Conservation (phyloP, 2,888 invertebrate genomes). For the Hoplodrina ambigua region DNA sequence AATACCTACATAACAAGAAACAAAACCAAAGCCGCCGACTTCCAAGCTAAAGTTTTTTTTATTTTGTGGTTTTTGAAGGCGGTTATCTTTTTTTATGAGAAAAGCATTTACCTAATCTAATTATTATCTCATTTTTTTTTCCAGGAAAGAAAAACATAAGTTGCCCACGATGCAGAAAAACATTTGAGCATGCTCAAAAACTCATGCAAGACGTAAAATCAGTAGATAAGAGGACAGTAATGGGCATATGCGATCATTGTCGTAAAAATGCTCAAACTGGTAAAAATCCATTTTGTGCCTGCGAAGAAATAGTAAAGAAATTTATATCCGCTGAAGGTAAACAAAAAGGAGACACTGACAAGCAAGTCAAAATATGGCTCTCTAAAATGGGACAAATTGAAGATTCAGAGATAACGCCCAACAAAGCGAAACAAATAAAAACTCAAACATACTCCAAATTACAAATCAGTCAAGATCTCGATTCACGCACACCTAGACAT, state of each 20-base stretch:
- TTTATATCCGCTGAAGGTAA: slow-evolving; percentile 69
- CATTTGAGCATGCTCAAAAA: slow-evolving; percentile 70
- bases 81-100: too few species aligned
- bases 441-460: slow-evolving; percentile 49
- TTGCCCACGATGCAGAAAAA: slow-evolving; percentile 77
- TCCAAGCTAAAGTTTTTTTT: too few species aligned
- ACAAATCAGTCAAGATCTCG: slow-evolving; percentile 33
- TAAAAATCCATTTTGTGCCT: slow-evolving; percentile 72
- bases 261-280: slow-evolving; percentile 54
- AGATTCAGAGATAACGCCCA: slow-evolving; percentile 32
- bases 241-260: slow-evolving; percentile 78
- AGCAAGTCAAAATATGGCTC: slow-evolving; percentile 64
- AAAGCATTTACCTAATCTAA: too few species aligned
- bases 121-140: too few species aligned
- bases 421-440: slow-evolving; percentile 36
- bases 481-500: slow-evolving; percentile 4
- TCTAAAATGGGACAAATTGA: slow-evolving; percentile 62
- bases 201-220: slow-evolving; percentile 66
- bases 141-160: slow-evolving; percentile 70
- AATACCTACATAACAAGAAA: too few species aligned
- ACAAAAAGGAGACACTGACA: slow-evolving; percentile 64
- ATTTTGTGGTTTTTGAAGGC: too few species aligned
- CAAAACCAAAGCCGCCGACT: too few species aligned
- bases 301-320: slow-evolving; percentile 72
- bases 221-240: slow-evolving; percentile 69